A percentile compares a stretch with the other conserved stretches of the same genome.
phyloP scores from a whole-genome alignment of 2,797 vertebrate genomes.

The Pangasius mekongensis region DNA sequence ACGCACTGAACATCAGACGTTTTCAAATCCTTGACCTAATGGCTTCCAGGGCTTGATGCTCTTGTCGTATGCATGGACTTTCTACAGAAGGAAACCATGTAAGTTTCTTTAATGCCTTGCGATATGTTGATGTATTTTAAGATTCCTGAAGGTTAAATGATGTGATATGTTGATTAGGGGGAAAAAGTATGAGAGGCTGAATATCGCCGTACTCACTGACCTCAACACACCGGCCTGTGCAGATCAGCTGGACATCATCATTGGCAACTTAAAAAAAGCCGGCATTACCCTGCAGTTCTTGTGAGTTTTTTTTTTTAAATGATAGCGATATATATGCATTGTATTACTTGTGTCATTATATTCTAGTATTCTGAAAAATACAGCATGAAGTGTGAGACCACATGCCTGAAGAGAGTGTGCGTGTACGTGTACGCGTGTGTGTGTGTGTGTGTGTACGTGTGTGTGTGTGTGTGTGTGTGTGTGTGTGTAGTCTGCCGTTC shows the following conservation, averaged over 20 bases:
- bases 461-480: background rate
- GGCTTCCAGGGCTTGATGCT: constrained; percentile 87
- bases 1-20: background rate
- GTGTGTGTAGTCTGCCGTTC: constrained; percentile 85
- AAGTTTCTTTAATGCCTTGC: constrained; percentile 64
- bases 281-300: constrained; percentile 91
- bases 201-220: constrained; percentile 89
- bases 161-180: constrained; percentile 75
- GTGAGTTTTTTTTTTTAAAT: constrained; percentile 75
- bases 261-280: constrained; percentile 83
- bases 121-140: background rate
- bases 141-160: constrained; percentile 18
- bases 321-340: too few species aligned
- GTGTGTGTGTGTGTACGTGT: background rate
- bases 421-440: background rate
- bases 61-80: constrained; percentile 96
- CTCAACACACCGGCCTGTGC: constrained; percentile 81
- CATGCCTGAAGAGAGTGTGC: background rate
- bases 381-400: background rate
- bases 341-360: background rate
- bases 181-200: constrained; percentile 85
- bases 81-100: constrained; percentile 87
- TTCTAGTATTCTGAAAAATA: background rate
- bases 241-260: constrained; percentile 87
- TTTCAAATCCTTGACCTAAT: constrained; percentile 61